phyloP scores from a whole-genome alignment of 2,797 vertebrate genomes.

The Leptatherina wallacei region DNA sequence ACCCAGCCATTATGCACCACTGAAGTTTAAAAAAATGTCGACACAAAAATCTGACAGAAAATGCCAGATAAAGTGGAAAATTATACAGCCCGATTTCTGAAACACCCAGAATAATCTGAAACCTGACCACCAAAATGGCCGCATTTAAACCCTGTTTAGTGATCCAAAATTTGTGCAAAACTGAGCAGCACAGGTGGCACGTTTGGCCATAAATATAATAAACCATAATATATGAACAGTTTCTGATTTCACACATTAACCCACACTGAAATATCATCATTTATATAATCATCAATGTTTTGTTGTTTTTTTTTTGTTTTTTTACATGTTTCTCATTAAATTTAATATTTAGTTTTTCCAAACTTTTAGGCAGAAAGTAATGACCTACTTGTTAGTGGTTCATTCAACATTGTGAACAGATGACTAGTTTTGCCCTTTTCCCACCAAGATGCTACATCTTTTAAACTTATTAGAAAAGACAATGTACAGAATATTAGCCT shows the following conservation, averaged over 20 bases:
- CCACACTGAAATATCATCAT: neutral
- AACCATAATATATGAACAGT: neutral
- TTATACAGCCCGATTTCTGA: conserved; percentile 12
- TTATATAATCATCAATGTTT: too few species aligned
- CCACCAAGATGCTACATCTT: neutral
- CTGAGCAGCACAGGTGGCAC: conserved; percentile 40
- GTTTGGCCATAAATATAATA: conserved; percentile 18
- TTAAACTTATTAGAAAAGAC: neutral
- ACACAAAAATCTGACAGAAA: conserved; percentile 31
- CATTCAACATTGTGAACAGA: neutral
- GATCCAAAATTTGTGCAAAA: conserved; percentile 7
- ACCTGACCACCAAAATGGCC: conserved; percentile 8
- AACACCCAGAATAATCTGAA: conserved; percentile 30
- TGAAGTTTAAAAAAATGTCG: conserved; percentile 28
- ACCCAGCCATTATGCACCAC: conserved; percentile 32
- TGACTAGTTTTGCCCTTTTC: neutral
- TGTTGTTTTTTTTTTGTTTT: neutral
- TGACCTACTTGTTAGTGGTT: neutral
- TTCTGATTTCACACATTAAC: neutral
- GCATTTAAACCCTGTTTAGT: conserved; percentile 7
- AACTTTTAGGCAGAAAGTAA: neutral
- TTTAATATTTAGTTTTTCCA: neutral
- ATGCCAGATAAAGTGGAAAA: conserved; percentile 43
- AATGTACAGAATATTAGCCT: neutral
- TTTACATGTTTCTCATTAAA: neutral